Conservation (phyloP, 2,888 invertebrate species). For the Metalampra italica region DNA sequence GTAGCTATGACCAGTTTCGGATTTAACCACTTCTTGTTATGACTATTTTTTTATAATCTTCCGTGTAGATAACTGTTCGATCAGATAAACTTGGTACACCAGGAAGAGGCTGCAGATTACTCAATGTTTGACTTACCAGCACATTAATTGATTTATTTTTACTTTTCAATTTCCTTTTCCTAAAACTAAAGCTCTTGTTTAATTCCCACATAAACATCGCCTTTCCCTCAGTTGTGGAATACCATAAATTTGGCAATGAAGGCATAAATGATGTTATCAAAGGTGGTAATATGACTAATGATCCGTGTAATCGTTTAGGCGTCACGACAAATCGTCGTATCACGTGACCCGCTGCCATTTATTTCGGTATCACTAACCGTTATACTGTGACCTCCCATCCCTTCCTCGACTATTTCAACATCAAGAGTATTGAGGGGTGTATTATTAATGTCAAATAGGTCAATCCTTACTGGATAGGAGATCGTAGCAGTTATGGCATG, state of each 20-base stretch:
- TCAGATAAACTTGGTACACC: too few relatives aligned
- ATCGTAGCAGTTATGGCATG: constrained; percentile 33
- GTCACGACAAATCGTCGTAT: constrained; percentile 69
- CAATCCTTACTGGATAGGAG: constrained; percentile 26
- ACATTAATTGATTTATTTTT: too few relatives aligned
- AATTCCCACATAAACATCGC: constrained; percentile 18
- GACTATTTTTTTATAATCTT: too few relatives aligned
- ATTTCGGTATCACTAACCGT: constrained; percentile 37
- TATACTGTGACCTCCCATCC: constrained; percentile 11
- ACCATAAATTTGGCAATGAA: constrained; percentile 43
- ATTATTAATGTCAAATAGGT: constrained; percentile 14
- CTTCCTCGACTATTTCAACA: background rate
- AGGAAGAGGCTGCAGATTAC: too few relatives aligned
- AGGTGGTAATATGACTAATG: constrained; percentile 75
- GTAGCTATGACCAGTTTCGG: too few relatives aligned
- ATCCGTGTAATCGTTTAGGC: constrained; percentile 63
- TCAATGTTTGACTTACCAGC: too few relatives aligned
- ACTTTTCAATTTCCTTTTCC: too few relatives aligned
- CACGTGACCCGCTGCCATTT: constrained; percentile 66
- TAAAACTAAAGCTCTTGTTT: background rate
- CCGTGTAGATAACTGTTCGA: too few relatives aligned
- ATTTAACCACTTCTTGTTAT: too few relatives aligned
- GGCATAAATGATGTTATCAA: constrained; percentile 62
- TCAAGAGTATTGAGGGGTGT: background rate
- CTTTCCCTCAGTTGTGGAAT: constrained; percentile 10